Base-by-base conservation (phyloP, 2,888 invertebrate species). In the Pandemis corylana region DNA sequence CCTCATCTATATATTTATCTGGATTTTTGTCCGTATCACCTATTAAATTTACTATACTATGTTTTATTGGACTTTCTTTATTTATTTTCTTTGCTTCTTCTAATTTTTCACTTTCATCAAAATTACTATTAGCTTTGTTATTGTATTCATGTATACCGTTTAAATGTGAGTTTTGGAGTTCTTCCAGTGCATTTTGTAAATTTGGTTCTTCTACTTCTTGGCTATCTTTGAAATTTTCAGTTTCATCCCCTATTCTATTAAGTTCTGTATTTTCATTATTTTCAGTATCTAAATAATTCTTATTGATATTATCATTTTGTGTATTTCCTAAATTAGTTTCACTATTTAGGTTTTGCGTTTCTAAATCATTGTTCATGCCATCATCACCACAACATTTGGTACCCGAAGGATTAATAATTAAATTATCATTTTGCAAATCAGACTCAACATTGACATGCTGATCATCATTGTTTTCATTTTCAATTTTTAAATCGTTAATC, bases 21-120 rank as follows among this genome's bases (percentile, higher is more conserved):
- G 75, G 62, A 36, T 67, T 71, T 41, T 46, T 70, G 6, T 70
- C 70, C 0, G 69, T 36, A 10, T 75, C 71, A 13, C 71, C 63
- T 67, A 75, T 67, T 67, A 75, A 62, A 20, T 63, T 75, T 20
- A 71, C 75, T 12, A 75, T 75, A 53, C 75, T 75, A 41, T 75
- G 75, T 41, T 75, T 75, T 2, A 75, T 75, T 12, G 75, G 75
- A 10, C 75, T 75, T 36, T 75, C 75, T 56, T 71, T 73, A 12
- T 12, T 69, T 36, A 15, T 10, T 59, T 51, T 69, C 5, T 59
- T 68, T 3, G 0, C 36, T 28, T 69, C 69, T 12, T 69, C 59
- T 1, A 7, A 10, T n/a, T 66, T 59, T 10, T 15, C n/a, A 61
- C 44, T 72, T n/a, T 63, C 72, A 6, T 51, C 59, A 15, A 15